Evolutionary conservation across 1,140 invertebrate genomes (phyloP).

Genomic region (Drosophila santomea): DNA sequence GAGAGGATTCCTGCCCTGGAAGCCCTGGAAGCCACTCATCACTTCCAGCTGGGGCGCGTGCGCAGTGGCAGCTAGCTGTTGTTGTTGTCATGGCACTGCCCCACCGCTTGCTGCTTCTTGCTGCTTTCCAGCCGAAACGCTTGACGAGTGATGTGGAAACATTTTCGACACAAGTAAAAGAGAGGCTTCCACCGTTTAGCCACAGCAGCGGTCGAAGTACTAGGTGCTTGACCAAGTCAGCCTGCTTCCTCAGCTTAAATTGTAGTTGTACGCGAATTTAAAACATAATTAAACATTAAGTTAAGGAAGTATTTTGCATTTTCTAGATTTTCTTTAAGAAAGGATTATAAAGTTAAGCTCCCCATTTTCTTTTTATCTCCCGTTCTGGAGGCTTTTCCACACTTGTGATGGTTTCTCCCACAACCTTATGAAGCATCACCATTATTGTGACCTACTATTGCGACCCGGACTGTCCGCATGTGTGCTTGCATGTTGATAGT

Average conservation of each 20-base stretch:
- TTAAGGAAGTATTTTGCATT: too few relatives aligned
- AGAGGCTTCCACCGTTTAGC: slow-evolving; percentile 60
- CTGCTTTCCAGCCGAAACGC: slow-evolving; percentile 78
- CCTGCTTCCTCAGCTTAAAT: background rate
- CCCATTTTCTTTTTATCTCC: too few relatives aligned
- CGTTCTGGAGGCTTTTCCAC: background rate
- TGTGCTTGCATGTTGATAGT: slow-evolving; percentile 44
- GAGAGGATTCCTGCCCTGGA: slow-evolving; percentile 13
- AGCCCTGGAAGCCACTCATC: slow-evolving; percentile 34
- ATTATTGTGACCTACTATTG: slow-evolving; percentile 3
- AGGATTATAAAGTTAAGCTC: too few relatives aligned
- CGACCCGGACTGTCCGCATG: slow-evolving; percentile 1
- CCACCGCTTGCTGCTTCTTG: slow-evolving; percentile 56
- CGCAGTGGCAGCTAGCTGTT: slow-evolving; percentile 45
- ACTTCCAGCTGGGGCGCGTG: slow-evolving; percentile 75
- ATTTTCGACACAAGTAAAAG: slow-evolving; percentile 79
- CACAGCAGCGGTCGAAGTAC: background rate
- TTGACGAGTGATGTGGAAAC: slow-evolving; percentile 85
- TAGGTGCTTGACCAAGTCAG: background rate
- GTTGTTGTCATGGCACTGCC: slow-evolving; percentile 65
- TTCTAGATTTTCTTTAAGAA: too few relatives aligned
- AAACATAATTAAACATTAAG: too few relatives aligned
- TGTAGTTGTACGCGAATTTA: too few relatives aligned
- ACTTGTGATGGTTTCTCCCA: background rate
- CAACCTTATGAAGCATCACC: background rate